These are phyloP conservation scores for Melanophora roralis DNA, from an alignment of 2,888 invertebrate species.

Conservation along the genomic window DNA sequence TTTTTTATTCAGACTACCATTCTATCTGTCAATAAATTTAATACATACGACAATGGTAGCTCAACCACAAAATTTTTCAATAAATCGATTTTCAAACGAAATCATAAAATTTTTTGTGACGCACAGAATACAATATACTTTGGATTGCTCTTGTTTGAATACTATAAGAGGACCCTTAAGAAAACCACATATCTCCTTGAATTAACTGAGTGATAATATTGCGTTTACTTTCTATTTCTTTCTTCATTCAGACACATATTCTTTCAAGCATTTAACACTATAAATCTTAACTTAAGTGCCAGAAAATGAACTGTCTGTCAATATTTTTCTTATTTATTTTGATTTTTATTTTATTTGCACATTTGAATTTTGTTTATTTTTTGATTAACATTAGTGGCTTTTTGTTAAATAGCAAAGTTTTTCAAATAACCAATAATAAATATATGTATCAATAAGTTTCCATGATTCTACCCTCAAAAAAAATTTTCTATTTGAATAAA, in stretches of 20 bases:
- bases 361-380: not conserved
- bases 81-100: conserved; percentile 50
- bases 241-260: conserved; percentile 11
- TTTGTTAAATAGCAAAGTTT: too few relatives aligned
- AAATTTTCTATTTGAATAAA: too few relatives aligned
- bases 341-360: not conserved
- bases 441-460: too few relatives aligned
- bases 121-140: conserved; percentile 11
- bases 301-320: conserved; percentile 46
- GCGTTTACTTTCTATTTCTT: not conserved
- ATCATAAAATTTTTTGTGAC: conserved; percentile 28
- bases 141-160: not conserved
- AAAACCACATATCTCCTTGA: not conserved
- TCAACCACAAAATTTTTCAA: conserved; percentile 54
- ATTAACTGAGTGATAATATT: not conserved
- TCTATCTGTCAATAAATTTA: not conserved
- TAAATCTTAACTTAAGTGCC: conserved; percentile 53
- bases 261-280: not conserved
- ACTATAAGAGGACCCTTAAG: not conserved
- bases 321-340: conserved; percentile 11
- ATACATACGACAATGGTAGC: conserved; percentile 14
- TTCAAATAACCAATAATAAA: too few relatives aligned
- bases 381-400: not conserved
- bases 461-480: too few relatives aligned
- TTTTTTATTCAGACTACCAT: not conserved